Conservation (phyloP, 1,140 invertebrate genomes). For the Lucilia sericata region DNA sequence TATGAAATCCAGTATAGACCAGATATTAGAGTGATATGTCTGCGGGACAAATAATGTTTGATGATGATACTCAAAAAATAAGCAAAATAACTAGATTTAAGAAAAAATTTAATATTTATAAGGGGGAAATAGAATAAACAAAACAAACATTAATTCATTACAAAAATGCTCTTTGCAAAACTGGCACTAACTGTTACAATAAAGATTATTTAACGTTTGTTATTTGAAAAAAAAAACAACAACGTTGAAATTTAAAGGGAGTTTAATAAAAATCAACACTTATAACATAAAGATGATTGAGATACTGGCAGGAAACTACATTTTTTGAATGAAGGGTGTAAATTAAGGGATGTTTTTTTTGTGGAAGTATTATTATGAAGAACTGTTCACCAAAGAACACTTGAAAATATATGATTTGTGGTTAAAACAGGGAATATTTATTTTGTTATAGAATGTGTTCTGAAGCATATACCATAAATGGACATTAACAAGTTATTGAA, state of each 20-base stretch:
- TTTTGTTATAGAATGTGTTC: too few species aligned
- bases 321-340: too few species aligned
- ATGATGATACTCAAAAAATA: not conserved
- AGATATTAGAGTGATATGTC: constrained; percentile 11
- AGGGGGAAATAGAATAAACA: not conserved
- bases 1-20: constrained; percentile 15
- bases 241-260: not conserved
- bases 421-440: too few species aligned
- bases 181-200: not conserved
- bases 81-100: not conserved
- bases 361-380: too few species aligned
- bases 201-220: not conserved
- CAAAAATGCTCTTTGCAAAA: constrained; percentile 6
- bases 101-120: not conserved
- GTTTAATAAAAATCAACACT: constrained; percentile 17
- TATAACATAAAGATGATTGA: constrained; percentile 2
- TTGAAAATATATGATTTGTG: not conserved
- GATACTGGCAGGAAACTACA: not conserved
- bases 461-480: too few species aligned
- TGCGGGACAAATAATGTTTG: not conserved
- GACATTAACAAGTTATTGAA: too few species aligned
- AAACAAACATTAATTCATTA: constrained; percentile 12
- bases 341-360: not conserved
- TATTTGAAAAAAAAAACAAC: too few species aligned
- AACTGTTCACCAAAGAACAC: not conserved